Conservation (phyloP, 2,797 vertebrate genomes). For the Argya squamiceps region DNA sequence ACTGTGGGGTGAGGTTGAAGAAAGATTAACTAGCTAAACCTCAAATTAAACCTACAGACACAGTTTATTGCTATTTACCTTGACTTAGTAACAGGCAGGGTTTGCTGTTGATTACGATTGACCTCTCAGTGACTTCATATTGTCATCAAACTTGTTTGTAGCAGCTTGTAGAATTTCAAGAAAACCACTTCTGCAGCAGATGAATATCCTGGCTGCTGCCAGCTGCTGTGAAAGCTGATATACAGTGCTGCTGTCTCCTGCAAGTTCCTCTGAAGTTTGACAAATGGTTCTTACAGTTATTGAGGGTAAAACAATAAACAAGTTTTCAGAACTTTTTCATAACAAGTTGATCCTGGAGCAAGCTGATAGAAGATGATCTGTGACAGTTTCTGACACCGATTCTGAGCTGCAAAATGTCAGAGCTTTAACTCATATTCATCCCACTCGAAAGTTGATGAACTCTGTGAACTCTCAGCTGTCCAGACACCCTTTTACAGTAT, state of each 20-base stretch:
- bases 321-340: neutral
- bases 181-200: neutral
- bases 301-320: neutral
- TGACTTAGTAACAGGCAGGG: neutral
- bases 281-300: neutral
- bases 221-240: neutral
- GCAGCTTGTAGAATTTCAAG: neutral
- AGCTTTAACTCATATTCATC: neutral
- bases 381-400: neutral
- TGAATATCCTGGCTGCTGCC: neutral
- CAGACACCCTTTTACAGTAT: neutral
- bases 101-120: neutral
- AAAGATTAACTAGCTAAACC: conserved; percentile 2
- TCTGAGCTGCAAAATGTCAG: neutral
- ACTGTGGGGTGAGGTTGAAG: neutral
- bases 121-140: neutral
- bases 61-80: conserved; percentile 26
- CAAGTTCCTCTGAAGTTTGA: neutral
- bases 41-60: conserved; percentile 11
- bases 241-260: neutral
- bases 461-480: neutral
- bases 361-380: neutral
- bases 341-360: neutral
- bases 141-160: neutral
- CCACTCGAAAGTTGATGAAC: neutral